Evolutionary conservation across 2,888 invertebrate species (phyloP).

Genomic region (Galeruca laticollis): DNA sequence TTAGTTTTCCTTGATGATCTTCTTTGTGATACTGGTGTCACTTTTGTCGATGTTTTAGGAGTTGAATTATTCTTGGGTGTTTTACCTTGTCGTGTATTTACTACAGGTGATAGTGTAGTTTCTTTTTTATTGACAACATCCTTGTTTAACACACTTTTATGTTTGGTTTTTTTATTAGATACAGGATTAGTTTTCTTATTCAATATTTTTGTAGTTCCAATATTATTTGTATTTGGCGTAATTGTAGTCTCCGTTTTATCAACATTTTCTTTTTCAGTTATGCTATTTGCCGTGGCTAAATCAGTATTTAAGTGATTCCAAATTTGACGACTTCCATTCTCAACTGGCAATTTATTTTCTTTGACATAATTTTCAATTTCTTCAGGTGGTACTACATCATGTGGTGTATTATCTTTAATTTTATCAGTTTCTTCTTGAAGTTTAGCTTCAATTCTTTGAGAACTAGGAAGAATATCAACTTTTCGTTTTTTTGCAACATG

Average conservation of each 20-base stretch:
- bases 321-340: neutral
- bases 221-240: neutral
- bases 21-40: constrained; percentile 39
- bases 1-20: constrained; percentile 52
- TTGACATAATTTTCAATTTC: neutral
- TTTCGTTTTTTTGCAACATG: constrained; percentile 58
- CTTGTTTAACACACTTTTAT: neutral
- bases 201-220: neutral
- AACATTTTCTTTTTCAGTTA: neutral
- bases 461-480: constrained; percentile 22
- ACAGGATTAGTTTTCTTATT: neutral
- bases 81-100: constrained; percentile 4
- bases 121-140: neutral
- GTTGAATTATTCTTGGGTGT: neutral
- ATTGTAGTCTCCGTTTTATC: neutral
- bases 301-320: neutral
- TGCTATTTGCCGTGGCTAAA: neutral
- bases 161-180: neutral
- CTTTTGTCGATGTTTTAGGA: neutral
- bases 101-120: neutral
- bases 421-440: neutral
- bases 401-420: neutral
- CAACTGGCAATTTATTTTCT: neutral
- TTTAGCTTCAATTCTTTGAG: neutral
- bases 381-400: neutral